Conservation (phyloP, 1,140 invertebrate genomes). For the Micrasema longulum region DNA sequence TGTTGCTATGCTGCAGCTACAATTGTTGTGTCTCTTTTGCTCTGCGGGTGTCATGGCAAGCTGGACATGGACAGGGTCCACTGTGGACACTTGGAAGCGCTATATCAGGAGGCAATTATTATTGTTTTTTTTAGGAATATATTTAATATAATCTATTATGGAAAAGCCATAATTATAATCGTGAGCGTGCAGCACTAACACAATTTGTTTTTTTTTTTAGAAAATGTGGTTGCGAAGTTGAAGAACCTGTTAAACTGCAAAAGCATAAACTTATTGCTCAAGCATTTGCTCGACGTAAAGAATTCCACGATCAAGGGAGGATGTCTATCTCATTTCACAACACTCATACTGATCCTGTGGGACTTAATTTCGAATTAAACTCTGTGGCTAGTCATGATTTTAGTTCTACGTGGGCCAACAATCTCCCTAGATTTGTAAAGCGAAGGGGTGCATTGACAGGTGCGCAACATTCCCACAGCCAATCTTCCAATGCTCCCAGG, state of each 20-base stretch:
- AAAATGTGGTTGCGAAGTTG: conserved; percentile 77
- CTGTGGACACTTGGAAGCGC: conserved; percentile 84
- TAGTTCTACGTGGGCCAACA: conserved; percentile 88
- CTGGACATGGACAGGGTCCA: conserved; percentile 91
- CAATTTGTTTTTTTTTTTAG: too few species aligned
- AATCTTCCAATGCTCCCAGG: conserved; percentile 65
- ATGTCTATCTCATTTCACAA: conserved; percentile 88
- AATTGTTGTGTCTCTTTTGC: conserved; percentile 85
- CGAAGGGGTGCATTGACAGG: conserved; percentile 82
- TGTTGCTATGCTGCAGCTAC: conserved; percentile 83
- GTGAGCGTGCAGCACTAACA: neutral
- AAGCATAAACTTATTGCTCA: conserved; percentile 93
- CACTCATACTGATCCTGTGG: conserved; percentile 89
- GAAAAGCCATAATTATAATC: neutral
- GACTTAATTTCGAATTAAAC: conserved; percentile 86
- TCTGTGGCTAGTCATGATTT: conserved; percentile 81
- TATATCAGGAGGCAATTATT: conserved; percentile 79
- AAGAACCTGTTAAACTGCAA: conserved; percentile 78
- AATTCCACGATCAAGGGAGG: conserved; percentile 84
- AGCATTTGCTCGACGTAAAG: conserved; percentile 89
- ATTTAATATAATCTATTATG: neutral
- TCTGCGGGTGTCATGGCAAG: conserved; percentile 90
- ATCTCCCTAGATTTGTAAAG: conserved; percentile 86
- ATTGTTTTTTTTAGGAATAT: neutral
- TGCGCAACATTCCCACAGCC: conserved; percentile 70